Conservation (phyloP, 2,797 vertebrate genomes). For the Lepus townsendii region DNA sequence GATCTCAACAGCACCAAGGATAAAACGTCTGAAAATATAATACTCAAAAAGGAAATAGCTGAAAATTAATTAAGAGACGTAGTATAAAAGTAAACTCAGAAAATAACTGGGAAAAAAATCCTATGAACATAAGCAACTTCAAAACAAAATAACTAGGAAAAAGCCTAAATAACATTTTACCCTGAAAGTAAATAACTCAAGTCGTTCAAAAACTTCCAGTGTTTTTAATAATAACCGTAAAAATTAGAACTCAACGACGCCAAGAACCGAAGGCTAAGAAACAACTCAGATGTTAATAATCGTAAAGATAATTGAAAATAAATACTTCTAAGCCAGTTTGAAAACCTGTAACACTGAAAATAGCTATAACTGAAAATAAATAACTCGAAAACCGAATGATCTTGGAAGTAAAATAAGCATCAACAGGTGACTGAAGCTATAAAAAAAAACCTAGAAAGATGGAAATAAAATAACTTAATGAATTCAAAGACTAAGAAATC, state of each 20-base stretch:
- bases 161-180: background rate
- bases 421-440: background rate
- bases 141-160: background rate
- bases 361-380: background rate
- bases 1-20: background rate
- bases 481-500: background rate
- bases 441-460: conserved; percentile 2
- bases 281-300: background rate
- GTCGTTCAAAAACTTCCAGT: background rate
- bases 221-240: conserved; percentile 1
- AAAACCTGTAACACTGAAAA: background rate
- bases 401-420: conserved; percentile 13
- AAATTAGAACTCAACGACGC: background rate
- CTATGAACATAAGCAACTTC: background rate
- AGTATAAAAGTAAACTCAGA: conserved; percentile 31
- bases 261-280: background rate
- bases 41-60: background rate
- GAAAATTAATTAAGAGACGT: conserved; percentile 42
- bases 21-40: conserved; percentile 28
- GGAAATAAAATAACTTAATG: background rate
- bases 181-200: conserved; percentile 36
- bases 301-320: background rate
- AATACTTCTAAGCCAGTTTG: background rate
- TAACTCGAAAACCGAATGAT: background rate
- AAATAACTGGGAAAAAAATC: conserved; percentile 35